A percentile compares a stretch with the other conserved stretches of the same genome.
These are phyloP conservation scores for Micromussa lordhowensis DNA, from an alignment of 92 coral and sea anemone species.

Conservation along the genomic window DNA sequence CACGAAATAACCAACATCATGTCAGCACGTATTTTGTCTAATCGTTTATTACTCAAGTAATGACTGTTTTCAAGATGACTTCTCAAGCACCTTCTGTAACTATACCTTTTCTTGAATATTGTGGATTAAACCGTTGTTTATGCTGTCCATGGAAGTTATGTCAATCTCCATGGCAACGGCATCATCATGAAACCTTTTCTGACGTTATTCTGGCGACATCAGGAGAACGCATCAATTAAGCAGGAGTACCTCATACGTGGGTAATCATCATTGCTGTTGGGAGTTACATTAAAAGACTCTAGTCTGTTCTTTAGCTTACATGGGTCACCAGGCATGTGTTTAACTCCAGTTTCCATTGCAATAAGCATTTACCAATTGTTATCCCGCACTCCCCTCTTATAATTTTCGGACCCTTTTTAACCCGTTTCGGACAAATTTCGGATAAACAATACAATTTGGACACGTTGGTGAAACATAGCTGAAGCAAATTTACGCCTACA, in stretches of 20 bases:
- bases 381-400: too few species aligned
- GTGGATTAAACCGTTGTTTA: background rate
- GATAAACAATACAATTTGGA: too few species aligned
- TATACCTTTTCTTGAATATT: too few species aligned
- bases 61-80: background rate
- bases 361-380: too few species aligned
- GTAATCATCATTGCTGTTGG: background rate
- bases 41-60: background rate
- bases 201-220: background rate
- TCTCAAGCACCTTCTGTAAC: background rate
- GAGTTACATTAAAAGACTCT: background rate
- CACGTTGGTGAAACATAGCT: too few species aligned
- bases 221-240: background rate
- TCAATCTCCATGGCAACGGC: background rate
- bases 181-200: background rate
- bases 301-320: too few species aligned
- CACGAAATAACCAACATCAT: background rate
- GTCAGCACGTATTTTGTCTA: background rate
- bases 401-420: too few species aligned
- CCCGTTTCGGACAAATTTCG: too few species aligned
- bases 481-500: too few species aligned
- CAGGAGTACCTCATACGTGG: background rate
- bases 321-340: too few species aligned
- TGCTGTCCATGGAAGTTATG: background rate
- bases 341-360: too few species aligned